Evolutionary conservation across 92 coral and sea anemone species (phyloP).

Genomic region (Pocillopora meandrina): DNA sequence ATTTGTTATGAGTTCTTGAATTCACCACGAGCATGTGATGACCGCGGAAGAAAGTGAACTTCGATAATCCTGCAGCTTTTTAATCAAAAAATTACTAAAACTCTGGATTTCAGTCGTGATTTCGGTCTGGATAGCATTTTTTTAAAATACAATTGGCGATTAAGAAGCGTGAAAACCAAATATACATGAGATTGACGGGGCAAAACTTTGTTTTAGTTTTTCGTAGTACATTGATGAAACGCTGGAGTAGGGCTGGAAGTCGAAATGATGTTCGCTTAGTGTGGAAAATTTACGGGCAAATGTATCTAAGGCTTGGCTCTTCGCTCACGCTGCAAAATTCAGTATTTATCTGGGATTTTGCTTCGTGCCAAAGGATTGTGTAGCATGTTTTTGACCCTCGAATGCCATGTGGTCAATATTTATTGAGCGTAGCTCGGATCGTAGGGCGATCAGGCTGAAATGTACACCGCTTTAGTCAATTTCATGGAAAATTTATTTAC

Average conservation of each 20-base stretch:
- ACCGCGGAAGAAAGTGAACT: not conserved
- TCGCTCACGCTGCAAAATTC: not conserved
- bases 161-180: not conserved
- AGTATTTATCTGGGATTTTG: not conserved
- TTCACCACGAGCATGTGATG: slow-evolving; percentile 42
- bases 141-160: not conserved
- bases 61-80: not conserved
- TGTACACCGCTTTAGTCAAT: not conserved
- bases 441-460: not conserved
- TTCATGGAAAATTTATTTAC: not conserved
- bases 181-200: not conserved
- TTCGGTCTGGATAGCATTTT: not conserved
- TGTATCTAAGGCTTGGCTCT: slow-evolving; percentile 6
- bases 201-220: not conserved
- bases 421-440: slow-evolving; percentile 6
- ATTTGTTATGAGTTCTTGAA: slow-evolving; percentile 18
- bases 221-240: not conserved
- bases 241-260: not conserved
- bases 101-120: not conserved
- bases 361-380: not conserved
- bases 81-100: not conserved
- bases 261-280: slow-evolving; percentile 21
- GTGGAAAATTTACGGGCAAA: not conserved
- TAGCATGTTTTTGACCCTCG: not conserved
- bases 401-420: slow-evolving; percentile 12